These are phyloP conservation scores for Hyphantria cunea DNA, from an alignment of 1,140 invertebrate species.

Conservation along the genomic window DNA sequence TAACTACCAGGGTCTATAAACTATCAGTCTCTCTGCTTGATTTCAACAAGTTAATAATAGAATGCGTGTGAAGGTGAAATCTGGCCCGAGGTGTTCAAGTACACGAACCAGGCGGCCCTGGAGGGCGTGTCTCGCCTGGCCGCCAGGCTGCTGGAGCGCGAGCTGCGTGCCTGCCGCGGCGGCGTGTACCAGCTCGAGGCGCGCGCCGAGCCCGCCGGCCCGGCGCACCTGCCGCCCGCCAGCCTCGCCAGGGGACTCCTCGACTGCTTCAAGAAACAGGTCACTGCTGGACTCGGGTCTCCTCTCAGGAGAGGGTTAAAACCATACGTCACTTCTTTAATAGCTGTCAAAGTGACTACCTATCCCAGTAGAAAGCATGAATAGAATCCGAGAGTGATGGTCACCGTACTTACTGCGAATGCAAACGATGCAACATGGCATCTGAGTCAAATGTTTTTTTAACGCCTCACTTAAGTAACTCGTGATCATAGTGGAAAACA, in stretches of 20 bases:
- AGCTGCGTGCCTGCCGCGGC: constrained; percentile 51
- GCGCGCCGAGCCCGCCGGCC: constrained; percentile 36
- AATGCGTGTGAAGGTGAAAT: constrained; percentile 67
- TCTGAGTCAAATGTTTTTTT: too few relatives aligned
- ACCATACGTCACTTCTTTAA: constrained; percentile 2
- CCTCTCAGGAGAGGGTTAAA: too few relatives aligned
- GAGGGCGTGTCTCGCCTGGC: constrained; percentile 47
- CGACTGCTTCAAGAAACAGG: constrained; percentile 62
- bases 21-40: too few relatives aligned
- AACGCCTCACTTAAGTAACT: too few relatives aligned
- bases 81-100: constrained; percentile 71
- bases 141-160: constrained; percentile 55
- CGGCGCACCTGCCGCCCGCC: constrained; percentile 38
- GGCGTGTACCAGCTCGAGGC: constrained; percentile 56
- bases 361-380: too few relatives aligned
- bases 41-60: too few relatives aligned
- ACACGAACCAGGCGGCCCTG: constrained; percentile 55
- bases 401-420: too few relatives aligned
- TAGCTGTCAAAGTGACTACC: neutral
- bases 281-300: too few relatives aligned
- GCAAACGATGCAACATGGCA: too few relatives aligned
- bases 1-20: too few relatives aligned
- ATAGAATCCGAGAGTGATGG: too few relatives aligned
- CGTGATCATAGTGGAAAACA: too few relatives aligned
- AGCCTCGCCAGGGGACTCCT: constrained; percentile 58